Percentiles rank a stretch among this genome's conserved stretches.
Conservation (phyloP, 2,113 vertebrate genomes). For the Bettongia penicillata region DNA sequence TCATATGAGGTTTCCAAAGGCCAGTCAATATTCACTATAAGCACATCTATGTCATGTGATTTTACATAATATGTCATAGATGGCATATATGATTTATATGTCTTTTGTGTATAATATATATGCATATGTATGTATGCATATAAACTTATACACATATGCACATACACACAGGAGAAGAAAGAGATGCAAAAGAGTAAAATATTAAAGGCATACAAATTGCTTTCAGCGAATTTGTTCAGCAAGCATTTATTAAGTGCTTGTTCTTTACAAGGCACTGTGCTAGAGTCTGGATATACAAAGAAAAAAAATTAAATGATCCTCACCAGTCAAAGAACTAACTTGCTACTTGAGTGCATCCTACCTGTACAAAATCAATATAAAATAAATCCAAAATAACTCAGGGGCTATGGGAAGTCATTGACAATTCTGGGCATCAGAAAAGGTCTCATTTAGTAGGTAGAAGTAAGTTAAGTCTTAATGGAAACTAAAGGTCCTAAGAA, state of each 20-base stretch:
- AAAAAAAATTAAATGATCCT: background rate
- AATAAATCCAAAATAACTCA: background rate
- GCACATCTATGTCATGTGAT: background rate
- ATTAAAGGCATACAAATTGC: background rate
- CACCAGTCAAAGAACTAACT: background rate
- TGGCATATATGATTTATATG: background rate
- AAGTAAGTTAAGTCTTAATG: background rate
- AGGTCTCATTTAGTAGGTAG: background rate
- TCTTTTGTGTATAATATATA: background rate
- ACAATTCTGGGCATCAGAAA: background rate
- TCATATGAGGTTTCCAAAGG: constrained; percentile 8
- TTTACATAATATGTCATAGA: background rate
- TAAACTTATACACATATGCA: background rate
- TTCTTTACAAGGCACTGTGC: background rate
- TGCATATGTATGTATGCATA: too few species aligned
- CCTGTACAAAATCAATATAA: background rate
- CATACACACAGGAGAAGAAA: background rate
- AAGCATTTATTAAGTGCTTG: background rate
- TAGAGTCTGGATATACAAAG: background rate
- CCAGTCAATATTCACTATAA: background rate
- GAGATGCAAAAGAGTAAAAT: background rate
- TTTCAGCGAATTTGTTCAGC: background rate
- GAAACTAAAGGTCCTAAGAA: background rate
- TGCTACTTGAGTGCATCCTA: background rate
- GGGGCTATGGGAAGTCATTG: background rate